Percentiles rank a stretch among this genome's conserved stretches.
Conservation (phyloP, 1,140 invertebrate species). For the Dinoponera quadriceps region DNA sequence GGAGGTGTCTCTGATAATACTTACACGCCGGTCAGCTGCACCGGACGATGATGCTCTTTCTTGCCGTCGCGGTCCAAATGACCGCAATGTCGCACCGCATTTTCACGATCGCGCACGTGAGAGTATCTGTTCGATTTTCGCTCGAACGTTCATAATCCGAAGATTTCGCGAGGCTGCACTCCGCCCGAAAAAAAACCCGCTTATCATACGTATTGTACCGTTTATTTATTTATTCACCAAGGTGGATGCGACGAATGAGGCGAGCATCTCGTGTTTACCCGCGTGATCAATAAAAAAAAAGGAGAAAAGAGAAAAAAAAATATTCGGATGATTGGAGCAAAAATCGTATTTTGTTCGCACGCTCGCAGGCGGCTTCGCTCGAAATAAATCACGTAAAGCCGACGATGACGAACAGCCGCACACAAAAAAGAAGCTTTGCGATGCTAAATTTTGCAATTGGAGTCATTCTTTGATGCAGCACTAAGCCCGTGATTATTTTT, state of each 20-base stretch:
- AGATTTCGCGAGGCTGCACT: not conserved
- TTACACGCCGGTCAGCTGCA: conserved; percentile 53
- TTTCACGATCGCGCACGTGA: conserved; percentile 13
- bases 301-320: not conserved
- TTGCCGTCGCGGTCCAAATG: not conserved
- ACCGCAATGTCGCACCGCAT: conserved; percentile 17
- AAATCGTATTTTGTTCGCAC: not conserved
- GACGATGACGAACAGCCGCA: not conserved
- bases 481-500: conserved; percentile 24
- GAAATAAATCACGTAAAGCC: conserved; percentile 17
- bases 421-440: not conserved
- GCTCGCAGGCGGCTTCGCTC: not conserved
- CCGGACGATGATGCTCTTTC: conserved; percentile 30
- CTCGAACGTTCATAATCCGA: not conserved
- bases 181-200: not conserved
- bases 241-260: not conserved
- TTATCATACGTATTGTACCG: not conserved
- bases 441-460: not conserved
- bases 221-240: not conserved
- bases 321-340: not conserved
- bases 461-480: not conserved
- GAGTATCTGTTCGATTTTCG: conserved; percentile 17
- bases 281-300: not conserved
- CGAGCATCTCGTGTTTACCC: not conserved
- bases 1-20: conserved; percentile 18